A percentile compares a stretch with the other conserved stretches of the same genome.
phyloP scores from a whole-genome alignment of 2,888 invertebrate genomes.

The Psylliodes chrysocephalus region DNA sequence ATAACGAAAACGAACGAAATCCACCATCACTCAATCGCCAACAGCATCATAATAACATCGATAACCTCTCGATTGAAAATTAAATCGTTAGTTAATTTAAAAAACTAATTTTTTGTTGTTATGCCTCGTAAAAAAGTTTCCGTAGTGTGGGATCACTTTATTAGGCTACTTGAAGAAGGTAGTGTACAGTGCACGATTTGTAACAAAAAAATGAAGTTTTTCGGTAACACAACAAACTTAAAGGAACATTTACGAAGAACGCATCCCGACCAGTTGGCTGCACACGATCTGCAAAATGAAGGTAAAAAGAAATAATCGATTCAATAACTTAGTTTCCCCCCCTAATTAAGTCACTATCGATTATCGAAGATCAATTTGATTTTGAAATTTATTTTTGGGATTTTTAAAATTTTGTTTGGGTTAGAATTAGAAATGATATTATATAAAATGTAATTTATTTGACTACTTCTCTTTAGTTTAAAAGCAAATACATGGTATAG shows the following conservation, averaged over 20 bases:
- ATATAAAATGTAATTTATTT: no score
- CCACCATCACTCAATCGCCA: constrained; percentile 3
- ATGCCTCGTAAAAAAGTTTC: constrained; percentile 23
- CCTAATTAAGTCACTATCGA: background rate
- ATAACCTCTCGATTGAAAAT: constrained; percentile 28
- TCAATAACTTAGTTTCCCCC: background rate
- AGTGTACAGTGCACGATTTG: constrained; percentile 18
- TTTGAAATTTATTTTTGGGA: no score
- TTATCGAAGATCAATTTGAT: background rate
- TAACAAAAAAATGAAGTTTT: constrained; percentile 25
- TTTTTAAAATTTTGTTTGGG: no score
- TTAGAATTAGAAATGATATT: no score
- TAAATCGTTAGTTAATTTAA: constrained; percentile 22
- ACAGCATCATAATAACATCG: constrained; percentile 9
- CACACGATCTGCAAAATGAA: constrained; percentile 20
- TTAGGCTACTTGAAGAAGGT: constrained; percentile 17
- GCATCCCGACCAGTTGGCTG: constrained; percentile 22
- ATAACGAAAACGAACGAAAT: background rate
- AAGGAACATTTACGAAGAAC: constrained; percentile 24
- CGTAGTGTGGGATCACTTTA: constrained; percentile 23
- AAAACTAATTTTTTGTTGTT: background rate
- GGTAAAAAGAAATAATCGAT: constrained; percentile 14
- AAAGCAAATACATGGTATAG: no score
- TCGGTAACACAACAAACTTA: constrained; percentile 27
- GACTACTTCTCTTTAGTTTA: no score